Evolutionary conservation across 30 jellyfish, hydroid and myxozoan genomes (phyloP).

Genomic region (Mastigias papua): DNA sequence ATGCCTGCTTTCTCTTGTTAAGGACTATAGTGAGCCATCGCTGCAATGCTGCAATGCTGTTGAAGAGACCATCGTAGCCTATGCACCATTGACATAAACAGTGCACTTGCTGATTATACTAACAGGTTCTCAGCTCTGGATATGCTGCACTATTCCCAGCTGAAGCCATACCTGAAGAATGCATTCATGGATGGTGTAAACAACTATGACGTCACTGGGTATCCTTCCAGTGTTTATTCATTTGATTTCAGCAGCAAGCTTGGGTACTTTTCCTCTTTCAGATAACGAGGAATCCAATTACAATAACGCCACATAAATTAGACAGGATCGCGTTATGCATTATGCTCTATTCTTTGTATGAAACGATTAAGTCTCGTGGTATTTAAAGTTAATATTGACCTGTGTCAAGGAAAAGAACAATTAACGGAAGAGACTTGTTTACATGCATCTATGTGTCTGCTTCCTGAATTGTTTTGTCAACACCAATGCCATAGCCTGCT

Average conservation of each 20-base stretch:
- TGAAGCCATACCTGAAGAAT: neutral
- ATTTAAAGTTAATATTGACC: neutral
- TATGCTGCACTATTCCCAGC: too few relatives aligned
- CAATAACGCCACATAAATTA: constrained; percentile 5
- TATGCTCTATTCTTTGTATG: neutral
- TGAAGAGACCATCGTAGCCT: too few relatives aligned
- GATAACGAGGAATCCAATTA: constrained; percentile 14
- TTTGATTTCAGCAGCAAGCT: neutral
- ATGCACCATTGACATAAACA: too few relatives aligned
- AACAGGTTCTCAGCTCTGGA: too few relatives aligned
- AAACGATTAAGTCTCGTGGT: neutral
- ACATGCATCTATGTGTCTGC: neutral
- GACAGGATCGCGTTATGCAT: constrained; percentile 5
- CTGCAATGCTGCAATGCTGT: too few relatives aligned
- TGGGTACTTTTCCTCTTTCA: neutral
- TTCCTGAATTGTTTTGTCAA: too few relatives aligned
- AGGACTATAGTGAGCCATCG: too few relatives aligned
- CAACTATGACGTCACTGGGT: neutral
- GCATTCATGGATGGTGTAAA: neutral
- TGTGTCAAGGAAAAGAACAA: neutral
- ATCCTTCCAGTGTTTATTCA: neutral
- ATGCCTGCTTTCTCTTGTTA: too few relatives aligned
- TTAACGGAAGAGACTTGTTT: neutral
- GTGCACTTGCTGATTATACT: too few relatives aligned
- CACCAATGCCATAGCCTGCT: too few relatives aligned